phyloP scores from a whole-genome alignment of 2,113 vertebrate species.

The Xiphorhynchus elegans region DNA sequence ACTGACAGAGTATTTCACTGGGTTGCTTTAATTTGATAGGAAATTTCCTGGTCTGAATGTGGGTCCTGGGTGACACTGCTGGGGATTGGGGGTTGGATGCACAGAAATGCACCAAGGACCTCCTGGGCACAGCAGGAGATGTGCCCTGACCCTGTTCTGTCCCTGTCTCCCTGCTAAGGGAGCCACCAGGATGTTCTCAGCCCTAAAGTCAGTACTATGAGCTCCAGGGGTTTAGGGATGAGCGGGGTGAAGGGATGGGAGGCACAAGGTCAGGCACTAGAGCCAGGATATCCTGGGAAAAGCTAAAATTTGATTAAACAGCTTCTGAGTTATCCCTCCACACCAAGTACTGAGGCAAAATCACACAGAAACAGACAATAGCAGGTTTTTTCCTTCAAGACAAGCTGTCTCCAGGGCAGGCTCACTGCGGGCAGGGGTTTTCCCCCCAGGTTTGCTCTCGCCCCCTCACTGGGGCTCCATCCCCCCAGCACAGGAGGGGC shows the following conservation, averaged over 20 bases:
- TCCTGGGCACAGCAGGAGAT: background rate
- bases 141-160: background rate
- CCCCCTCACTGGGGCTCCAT: background rate
- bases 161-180: background rate
- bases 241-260: fast-evolving
- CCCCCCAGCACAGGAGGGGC: background rate
- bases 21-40: background rate
- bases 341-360: fast-evolving
- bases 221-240: background rate
- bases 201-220: background rate
- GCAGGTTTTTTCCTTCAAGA: background rate
- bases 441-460: fast-evolving
- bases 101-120: background rate
- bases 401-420: background rate
- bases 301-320: background rate
- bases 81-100: background rate
- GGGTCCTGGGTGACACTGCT: background rate
- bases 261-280: fast-evolving
- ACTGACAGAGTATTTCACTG: background rate
- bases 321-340: background rate
- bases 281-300: background rate
- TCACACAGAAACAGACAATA: background rate
- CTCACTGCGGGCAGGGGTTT: background rate
- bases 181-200: background rate
- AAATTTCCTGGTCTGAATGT: background rate